Evolutionary conservation across 2,797 vertebrate genomes (phyloP), one percentile per base, ranked within the genome.

Genomic region (Fundulus diaphanus): DNA sequence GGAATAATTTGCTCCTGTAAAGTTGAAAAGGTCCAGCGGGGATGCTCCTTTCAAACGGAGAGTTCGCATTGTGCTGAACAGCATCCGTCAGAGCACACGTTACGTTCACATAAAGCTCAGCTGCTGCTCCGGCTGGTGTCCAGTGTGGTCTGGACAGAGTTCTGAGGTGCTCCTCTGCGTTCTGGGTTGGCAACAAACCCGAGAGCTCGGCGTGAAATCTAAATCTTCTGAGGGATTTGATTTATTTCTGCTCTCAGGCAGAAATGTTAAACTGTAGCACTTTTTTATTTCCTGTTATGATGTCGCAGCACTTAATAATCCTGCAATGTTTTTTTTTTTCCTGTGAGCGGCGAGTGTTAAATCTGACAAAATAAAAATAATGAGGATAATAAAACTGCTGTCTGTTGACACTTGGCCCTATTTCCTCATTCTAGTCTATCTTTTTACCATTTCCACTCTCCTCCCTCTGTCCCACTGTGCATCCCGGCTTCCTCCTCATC

Each of bases 301-400:
- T 66, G 37, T 66, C 37, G 63, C 44, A 7, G 59, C 20, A 37
- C 5, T 66, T 66, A 66, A 66, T 42, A 44, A 44, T 66, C 40
- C 37, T 44, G 85, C 76, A 74, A 79, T 85, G 78, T 92, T n/a
- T n/a, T n/a, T n/a, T n/a, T 93, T 91, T 89, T 90, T 89, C 88
- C 86, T 79, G 73, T 57, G 77, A 35, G 81, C 46, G 48, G 74
- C 81, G 73, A 31, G 54, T 73, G 74, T 80, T 84, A 66, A 83
- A 87, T 76, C 73, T 79, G 31, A 88, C 88, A 70, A 74, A 57
- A 70, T 73, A 59, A 83, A 44, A 75, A 70, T 78, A 71, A 73
- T 12, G 11, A 67, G 49, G 15, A 67, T 74, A 74, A 76, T 70
- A 81, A 80, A 79, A 74, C 68, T 57, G 18, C 33, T 51, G 35